Evolutionary conservation across 2,797 vertebrate species (phyloP).

Genomic region (Apodemus agrarius): DNA sequence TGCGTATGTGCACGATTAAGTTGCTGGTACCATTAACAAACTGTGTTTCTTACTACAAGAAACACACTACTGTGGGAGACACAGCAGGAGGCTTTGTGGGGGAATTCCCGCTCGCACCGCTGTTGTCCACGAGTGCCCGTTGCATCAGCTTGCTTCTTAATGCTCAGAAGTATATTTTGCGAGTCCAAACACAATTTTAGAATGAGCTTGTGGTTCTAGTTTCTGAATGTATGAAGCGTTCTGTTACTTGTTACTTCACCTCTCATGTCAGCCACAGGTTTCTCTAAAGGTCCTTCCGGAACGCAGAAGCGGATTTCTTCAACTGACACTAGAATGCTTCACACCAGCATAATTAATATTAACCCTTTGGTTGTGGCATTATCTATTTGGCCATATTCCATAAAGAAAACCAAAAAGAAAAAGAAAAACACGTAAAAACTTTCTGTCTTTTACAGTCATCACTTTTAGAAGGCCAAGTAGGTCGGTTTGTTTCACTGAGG

Average conservation of each 20-base stretch:
- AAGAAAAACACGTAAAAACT: background rate
- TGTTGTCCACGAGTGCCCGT: background rate
- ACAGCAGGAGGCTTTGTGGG: background rate
- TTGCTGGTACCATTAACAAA: background rate
- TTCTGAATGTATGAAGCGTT: background rate
- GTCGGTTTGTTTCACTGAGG: background rate
- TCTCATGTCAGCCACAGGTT: background rate
- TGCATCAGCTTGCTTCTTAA: conserved; percentile 26
- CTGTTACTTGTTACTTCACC: background rate
- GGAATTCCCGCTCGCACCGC: background rate
- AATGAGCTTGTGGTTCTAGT: background rate
- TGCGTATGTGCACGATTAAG: background rate
- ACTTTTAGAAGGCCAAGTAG: background rate
- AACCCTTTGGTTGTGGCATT: background rate
- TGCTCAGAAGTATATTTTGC: background rate
- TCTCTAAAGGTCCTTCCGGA: conserved; percentile 1
- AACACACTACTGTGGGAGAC: background rate
- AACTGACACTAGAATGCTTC: background rate
- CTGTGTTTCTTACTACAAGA: background rate
- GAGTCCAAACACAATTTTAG: conserved; percentile 7
- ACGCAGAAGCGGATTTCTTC: background rate
- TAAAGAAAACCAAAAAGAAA: background rate
- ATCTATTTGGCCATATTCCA: background rate
- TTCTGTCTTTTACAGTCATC: conserved; percentile 23
- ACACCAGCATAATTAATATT: background rate